A percentile compares a stretch with the other conserved stretches of the same genome.
Evolutionary conservation across 2,888 invertebrate genomes (phyloP).

Genomic region (Polyommatus iphigenia): DNA sequence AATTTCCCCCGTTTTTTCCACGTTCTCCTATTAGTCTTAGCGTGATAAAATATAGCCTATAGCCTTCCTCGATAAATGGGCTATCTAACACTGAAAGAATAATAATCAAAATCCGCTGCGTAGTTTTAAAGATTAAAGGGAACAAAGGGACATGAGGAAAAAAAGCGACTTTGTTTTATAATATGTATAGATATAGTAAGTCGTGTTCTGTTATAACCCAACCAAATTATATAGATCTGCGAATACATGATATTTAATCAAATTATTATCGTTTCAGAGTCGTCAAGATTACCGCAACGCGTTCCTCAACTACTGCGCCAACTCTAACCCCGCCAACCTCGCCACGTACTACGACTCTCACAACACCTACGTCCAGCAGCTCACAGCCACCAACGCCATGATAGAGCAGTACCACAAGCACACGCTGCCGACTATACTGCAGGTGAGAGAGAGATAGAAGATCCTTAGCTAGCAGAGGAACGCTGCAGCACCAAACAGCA

Average conservation of each 20-base stretch:
- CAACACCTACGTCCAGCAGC: slow-evolving; percentile 95
- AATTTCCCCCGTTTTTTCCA: too few relatives aligned
- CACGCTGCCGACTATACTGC: slow-evolving; percentile 91
- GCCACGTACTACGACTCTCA: slow-evolving; percentile 94
- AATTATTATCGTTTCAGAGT: slow-evolving; percentile 80
- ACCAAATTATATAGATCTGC: too few relatives aligned
- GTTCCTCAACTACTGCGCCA: slow-evolving; percentile 88
- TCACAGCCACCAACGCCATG: slow-evolving; percentile 96
- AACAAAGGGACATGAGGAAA: too few relatives aligned
- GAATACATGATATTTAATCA: not conserved
- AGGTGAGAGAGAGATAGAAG: slow-evolving; percentile 73
- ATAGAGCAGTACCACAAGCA: slow-evolving; percentile 92
- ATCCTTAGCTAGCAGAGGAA: not conserved
- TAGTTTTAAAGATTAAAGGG: too few relatives aligned
- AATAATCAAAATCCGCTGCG: too few relatives aligned
- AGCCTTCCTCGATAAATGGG: too few relatives aligned
- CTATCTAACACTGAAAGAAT: too few relatives aligned
- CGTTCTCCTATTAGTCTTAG: too few relatives aligned
- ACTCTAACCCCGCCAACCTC: slow-evolving; percentile 84
- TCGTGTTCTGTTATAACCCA: too few relatives aligned
- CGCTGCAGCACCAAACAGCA: slow-evolving; percentile 87
- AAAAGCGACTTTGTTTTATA: too few relatives aligned
- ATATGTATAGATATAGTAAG: too few relatives aligned
- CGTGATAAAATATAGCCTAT: too few relatives aligned
- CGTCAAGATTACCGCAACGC: slow-evolving; percentile 93